Conservation (phyloP, 2,888 invertebrate genomes). For the Congeria kusceri region DNA sequence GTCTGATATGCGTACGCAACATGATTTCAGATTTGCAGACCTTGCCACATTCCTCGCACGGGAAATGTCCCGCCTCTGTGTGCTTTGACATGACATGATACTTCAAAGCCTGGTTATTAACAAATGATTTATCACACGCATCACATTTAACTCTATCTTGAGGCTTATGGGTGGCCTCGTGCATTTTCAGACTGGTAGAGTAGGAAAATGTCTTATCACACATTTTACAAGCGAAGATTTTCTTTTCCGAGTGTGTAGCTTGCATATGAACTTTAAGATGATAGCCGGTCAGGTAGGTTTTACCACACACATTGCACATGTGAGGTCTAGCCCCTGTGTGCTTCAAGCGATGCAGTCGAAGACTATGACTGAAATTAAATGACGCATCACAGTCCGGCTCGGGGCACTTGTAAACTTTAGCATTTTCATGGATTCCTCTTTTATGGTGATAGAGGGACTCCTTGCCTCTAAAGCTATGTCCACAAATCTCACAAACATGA, state of each 20-base stretch:
- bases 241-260: slow-evolving; percentile 74
- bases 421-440: slow-evolving; percentile 75
- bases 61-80: slow-evolving; percentile 59
- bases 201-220: slow-evolving; percentile 82
- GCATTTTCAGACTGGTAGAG: slow-evolving; percentile 78
- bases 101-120: slow-evolving; percentile 71
- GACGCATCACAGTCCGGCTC: slow-evolving; percentile 73
- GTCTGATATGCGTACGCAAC: slow-evolving; percentile 72
- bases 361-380: slow-evolving; percentile 81
- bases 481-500: slow-evolving; percentile 77
- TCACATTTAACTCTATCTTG: slow-evolving; percentile 75
- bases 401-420: slow-evolving; percentile 78
- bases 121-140: slow-evolving; percentile 78
- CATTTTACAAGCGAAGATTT: slow-evolving; percentile 71
- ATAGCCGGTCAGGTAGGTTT: slow-evolving; percentile 80
- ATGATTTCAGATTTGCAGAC: slow-evolving; percentile 78
- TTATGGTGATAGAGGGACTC: slow-evolving; percentile 80
- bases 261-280: slow-evolving; percentile 81
- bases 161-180: slow-evolving; percentile 77
- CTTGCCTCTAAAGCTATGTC: slow-evolving; percentile 75
- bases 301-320: slow-evolving; percentile 77
- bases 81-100: slow-evolving; percentile 74
- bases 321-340: slow-evolving; percentile 79
- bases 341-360: slow-evolving; percentile 77
- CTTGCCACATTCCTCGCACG: slow-evolving; percentile 79